A percentile compares a stretch with the other conserved stretches of the same genome.
Evolutionary conservation across 2,113 vertebrate genomes (phyloP).

Genomic region (Tragelaphus buxtoni): DNA sequence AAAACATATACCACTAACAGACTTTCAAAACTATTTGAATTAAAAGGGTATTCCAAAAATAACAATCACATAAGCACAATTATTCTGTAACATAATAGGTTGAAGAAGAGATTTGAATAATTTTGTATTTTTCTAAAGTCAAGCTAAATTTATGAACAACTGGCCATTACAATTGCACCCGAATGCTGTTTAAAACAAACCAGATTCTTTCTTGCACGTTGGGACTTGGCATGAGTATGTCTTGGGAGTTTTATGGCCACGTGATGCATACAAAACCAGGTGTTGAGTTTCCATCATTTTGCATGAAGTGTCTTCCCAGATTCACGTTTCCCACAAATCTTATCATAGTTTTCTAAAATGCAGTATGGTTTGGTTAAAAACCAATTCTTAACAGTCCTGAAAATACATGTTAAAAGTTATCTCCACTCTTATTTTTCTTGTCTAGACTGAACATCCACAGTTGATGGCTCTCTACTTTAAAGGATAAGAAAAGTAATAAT

Average conservation of each 20-base stretch:
- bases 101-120: background rate
- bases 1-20: background rate
- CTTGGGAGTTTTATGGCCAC: background rate
- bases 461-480: background rate
- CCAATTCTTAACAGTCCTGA: background rate
- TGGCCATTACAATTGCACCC: background rate
- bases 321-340: background rate
- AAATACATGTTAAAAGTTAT: background rate
- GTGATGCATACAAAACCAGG: background rate
- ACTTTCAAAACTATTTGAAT: background rate
- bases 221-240: background rate
- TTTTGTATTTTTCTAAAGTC: background rate
- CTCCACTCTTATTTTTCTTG: background rate
- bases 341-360: background rate
- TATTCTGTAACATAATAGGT: background rate
- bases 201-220: background rate
- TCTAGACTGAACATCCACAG: background rate
- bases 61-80: background rate
- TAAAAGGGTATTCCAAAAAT: background rate
- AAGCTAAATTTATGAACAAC: constrained; percentile 3
- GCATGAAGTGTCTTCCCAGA: constrained; percentile 9
- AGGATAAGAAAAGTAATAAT: background rate
- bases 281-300: background rate
- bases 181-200: background rate
- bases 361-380: background rate